Evolutionary conservation across 64 coral and sea anemone genomes (phyloP), one percentile per base, ranked within the genome.

Genomic region (Porites australiensis): DNA sequence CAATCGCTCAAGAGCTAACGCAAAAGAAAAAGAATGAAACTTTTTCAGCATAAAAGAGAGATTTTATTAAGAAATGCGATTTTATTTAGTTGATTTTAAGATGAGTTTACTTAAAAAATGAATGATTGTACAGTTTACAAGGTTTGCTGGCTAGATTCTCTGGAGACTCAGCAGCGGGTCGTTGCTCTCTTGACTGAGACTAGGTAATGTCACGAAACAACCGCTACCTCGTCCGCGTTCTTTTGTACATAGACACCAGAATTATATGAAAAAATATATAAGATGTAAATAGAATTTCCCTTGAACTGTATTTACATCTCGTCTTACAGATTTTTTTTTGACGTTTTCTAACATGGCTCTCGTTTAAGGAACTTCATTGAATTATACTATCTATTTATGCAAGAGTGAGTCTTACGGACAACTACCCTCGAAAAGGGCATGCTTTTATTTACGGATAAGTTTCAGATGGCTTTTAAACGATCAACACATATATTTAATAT

Each of bases 401-500:
- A 22, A 84, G 81, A 84, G 68, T 67, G 63, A 84, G 64, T 68
- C 63, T 51, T 47, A 47, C 58, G 10, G 79, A 64, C 58, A 64
- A 64, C 58, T 64, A 82, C 59, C 79, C 58, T 19, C 37, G 62
- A 46, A 51, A 67, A 68, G 62, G 73, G 44, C 8, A 83, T 13
- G 81, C 81, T 21, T 62, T 84, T 84, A 84, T 84, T 84, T 84
- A 84, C 81, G 44, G 61, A 84, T 67, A 84, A 50, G 44, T 84
- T 84, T 84, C 81, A 51, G 68, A 50, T 69, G 16, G 81, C 81
- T 84, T 45, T 51, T 84, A 68, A 84, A 84, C 46, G 81, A 68
- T 68, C 81, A 84, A 84, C 63, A 84, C 81, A 67, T 84, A 48
- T 84, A 84, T 84, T 84, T 84, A 84, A 84, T 23, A 68, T 51